Evolutionary conservation across 2,113 vertebrate species (phyloP).

Genomic region (Pionites leucogaster): DNA sequence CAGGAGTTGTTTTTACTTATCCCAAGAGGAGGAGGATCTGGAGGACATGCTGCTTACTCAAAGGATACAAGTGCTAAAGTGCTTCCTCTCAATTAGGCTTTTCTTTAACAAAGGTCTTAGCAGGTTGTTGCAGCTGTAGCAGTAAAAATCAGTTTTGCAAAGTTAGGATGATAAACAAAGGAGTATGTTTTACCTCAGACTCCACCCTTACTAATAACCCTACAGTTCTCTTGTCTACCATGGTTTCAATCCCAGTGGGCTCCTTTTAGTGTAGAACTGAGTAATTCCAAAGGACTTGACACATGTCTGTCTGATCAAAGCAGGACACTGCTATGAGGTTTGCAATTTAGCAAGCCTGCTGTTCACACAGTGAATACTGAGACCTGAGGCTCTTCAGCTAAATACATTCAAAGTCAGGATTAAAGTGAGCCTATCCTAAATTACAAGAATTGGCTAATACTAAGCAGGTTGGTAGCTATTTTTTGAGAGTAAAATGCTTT

Average conservation of each 20-base stretch:
- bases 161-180: background rate
- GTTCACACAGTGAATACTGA: background rate
- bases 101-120: background rate
- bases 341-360: background rate
- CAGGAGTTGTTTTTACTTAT: background rate
- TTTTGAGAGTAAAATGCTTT: background rate
- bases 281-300: background rate
- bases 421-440: background rate
- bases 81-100: background rate
- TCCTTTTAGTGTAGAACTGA: background rate
- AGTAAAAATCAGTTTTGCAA: background rate
- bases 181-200: background rate
- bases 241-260: background rate
- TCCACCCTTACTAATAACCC: background rate
- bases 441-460: background rate
- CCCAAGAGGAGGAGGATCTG: background rate
- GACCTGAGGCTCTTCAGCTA: background rate
- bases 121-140: background rate
- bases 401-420: background rate
- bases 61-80: background rate
- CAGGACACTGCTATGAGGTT: background rate
- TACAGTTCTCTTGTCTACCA: background rate
- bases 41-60: background rate
- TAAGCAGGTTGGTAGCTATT: background rate
- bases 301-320: background rate